Percentiles rank a stretch among this genome's conserved stretches.
phyloP scores from a whole-genome alignment of 1,140 invertebrate genomes.

The Lerema accius region DNA sequence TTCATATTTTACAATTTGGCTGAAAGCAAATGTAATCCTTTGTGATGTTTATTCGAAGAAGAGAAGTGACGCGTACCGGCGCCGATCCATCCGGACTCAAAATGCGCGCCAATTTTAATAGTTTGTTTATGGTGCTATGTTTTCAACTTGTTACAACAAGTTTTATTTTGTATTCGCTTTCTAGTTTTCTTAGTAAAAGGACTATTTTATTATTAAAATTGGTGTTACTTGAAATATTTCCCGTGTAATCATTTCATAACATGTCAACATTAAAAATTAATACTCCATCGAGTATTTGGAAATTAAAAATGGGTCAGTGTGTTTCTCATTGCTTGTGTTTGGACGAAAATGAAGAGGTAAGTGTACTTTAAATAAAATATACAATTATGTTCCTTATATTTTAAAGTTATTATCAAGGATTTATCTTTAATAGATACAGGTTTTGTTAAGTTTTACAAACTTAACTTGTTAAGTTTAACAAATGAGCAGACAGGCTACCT shows the following conservation, averaged over 20 bases:
- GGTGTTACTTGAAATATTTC: neutral
- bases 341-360: constrained; percentile 41
- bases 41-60: too few relatives aligned
- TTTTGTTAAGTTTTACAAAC: too few relatives aligned
- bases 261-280: constrained; percentile 2
- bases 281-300: neutral
- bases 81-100: neutral
- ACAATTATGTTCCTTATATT: too few relatives aligned
- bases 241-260: neutral
- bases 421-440: too few relatives aligned
- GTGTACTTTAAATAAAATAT: too few relatives aligned
- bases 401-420: too few relatives aligned
- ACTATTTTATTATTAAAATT: too few relatives aligned
- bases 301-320: constrained; percentile 58
- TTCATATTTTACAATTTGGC: neutral
- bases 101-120: neutral
- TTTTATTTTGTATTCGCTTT: neutral
- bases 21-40: neutral
- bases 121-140: neutral
- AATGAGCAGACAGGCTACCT: too few relatives aligned
- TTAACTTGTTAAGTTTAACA: too few relatives aligned
- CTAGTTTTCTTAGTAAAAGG: too few relatives aligned
- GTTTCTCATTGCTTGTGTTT: constrained; percentile 50
- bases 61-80: too few relatives aligned
- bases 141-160: neutral